Evolutionary conservation across 2,888 invertebrate genomes (phyloP).

Genomic region (Brachypalpus laphriformis): DNA sequence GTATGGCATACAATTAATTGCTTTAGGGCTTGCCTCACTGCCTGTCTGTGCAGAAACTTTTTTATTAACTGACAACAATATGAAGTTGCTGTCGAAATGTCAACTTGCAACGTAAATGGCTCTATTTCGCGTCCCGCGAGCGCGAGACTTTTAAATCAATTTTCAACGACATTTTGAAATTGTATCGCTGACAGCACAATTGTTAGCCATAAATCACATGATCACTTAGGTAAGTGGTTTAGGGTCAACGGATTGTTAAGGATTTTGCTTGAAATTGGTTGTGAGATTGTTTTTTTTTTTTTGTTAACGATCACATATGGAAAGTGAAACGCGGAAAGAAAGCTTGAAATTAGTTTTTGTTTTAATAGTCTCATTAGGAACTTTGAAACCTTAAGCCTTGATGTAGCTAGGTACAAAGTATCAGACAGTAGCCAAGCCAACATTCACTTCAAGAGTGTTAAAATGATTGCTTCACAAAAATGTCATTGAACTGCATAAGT

Average conservation of each 20-base stretch:
- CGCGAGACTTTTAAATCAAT: conserved; percentile 48
- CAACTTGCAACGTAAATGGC: conserved; percentile 53
- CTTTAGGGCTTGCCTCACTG: conserved; percentile 38
- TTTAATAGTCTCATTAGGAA: neutral
- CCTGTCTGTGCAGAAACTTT: conserved; percentile 18
- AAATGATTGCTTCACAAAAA: conserved; percentile 29
- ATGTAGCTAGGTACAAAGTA: neutral
- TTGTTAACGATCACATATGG: neutral
- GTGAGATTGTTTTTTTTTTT: neutral
- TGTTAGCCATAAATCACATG: conserved; percentile 38
- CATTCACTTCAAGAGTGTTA: conserved; percentile 13
- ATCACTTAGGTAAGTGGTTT: conserved; percentile 25
- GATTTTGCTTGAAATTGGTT: neutral
- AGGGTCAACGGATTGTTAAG: conserved; percentile 33
- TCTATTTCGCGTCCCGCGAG: conserved; percentile 52
- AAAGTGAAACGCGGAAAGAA: conserved; percentile 28
- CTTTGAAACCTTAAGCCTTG: neutral
- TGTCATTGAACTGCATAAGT: conserved; percentile 52
- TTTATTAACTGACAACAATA: conserved; percentile 65
- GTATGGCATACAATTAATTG: conserved; percentile 42
- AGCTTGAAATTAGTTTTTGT: neutral
- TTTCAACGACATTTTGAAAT: conserved; percentile 52
- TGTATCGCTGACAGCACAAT: conserved; percentile 20
- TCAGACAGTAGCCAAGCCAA: neutral
- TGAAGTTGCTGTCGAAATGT: conserved; percentile 65